These are phyloP conservation scores for Oreotragus oreotragus DNA, from an alignment of 2,113 vertebrate species.

Conservation along the genomic window DNA sequence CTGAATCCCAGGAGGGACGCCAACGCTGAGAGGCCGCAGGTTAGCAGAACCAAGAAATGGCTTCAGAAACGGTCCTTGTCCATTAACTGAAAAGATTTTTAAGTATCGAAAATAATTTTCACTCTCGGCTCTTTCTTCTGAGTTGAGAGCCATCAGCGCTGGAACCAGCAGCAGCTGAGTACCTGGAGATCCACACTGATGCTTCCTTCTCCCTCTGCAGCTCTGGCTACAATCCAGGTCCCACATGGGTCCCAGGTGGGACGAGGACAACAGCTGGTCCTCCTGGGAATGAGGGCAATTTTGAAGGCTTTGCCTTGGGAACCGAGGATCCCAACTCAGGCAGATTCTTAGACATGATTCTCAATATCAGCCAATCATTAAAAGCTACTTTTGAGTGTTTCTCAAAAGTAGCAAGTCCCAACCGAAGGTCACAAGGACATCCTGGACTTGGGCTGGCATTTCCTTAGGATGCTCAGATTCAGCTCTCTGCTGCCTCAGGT, in stretches of 20 bases:
- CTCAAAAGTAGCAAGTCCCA: background rate
- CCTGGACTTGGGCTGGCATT: background rate
- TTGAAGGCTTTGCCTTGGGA: background rate
- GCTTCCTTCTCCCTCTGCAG: fast-evolving
- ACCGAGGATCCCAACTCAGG: background rate
- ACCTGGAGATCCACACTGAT: background rate
- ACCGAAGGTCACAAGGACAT: background rate
- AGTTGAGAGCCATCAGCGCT: background rate
- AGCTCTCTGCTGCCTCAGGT: background rate
- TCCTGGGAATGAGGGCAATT: background rate
- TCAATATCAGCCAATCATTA: background rate
- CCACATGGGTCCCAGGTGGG: background rate
- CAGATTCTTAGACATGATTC: background rate
- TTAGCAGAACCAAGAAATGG: background rate
- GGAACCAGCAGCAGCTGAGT: background rate
- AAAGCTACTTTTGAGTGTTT: background rate
- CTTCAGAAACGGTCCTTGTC: background rate
- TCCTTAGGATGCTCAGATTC: background rate
- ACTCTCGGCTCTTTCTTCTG: background rate
- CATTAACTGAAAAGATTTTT: no score
- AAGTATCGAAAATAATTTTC: background rate
- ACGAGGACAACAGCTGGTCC: background rate
- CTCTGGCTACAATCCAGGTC: background rate
- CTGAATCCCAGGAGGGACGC: background rate
- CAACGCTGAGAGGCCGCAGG: background rate